Percentiles rank a stretch among this genome's conserved stretches.
These are phyloP conservation scores for Aspidapion aeneum DNA, from an alignment of 2,888 invertebrate species.

Conservation along the genomic window DNA sequence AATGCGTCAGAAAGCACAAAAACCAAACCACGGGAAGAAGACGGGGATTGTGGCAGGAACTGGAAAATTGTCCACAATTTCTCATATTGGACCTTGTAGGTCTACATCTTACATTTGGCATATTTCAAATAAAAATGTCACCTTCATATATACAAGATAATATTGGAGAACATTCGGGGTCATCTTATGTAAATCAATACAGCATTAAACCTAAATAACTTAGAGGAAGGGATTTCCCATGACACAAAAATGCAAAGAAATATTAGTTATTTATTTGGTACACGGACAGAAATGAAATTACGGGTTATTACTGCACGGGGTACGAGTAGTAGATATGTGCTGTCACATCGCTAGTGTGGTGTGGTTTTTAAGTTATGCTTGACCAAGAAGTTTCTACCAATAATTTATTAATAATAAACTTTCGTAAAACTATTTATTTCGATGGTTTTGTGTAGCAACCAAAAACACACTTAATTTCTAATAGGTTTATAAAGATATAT, in stretches of 20 bases:
- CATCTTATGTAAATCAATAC: too few species aligned
- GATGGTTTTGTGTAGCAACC: too few species aligned
- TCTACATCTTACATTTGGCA: background rate
- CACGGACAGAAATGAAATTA: background rate
- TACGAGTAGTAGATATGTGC: background rate
- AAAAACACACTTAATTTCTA: too few species aligned
- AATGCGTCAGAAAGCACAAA: background rate
- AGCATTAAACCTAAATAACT: too few species aligned
- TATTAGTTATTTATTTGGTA: background rate
- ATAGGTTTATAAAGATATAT: too few species aligned
- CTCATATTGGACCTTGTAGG: background rate
- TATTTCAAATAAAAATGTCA: background rate
- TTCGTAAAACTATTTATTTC: too few species aligned
- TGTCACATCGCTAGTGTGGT: background rate
- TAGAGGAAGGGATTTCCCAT: background rate
- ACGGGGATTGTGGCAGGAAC: background rate
- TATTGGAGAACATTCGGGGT: too few species aligned
- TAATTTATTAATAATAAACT: too few species aligned
- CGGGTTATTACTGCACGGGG: background rate
- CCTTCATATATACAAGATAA: background rate
- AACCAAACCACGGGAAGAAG: background rate
- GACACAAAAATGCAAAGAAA: background rate
- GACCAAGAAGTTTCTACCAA: too few species aligned
- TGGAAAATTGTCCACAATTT: background rate
- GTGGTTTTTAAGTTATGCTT: too few species aligned